Conservation (phyloP, 1,140 invertebrate species). For the Branchinecta lynchi region DNA sequence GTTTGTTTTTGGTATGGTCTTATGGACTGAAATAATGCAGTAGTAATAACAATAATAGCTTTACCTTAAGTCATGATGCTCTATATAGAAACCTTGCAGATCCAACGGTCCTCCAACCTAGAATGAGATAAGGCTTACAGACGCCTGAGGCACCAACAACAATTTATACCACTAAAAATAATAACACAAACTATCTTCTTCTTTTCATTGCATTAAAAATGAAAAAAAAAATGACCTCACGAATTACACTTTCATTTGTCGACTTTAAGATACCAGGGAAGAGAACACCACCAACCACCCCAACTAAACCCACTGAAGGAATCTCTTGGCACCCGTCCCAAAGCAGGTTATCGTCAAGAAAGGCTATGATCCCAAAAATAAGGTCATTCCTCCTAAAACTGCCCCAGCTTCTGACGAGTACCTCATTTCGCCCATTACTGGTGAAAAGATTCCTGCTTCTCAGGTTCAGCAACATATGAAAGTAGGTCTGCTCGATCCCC, state of each 20-base stretch:
- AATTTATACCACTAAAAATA: too few relatives aligned
- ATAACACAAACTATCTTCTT: too few relatives aligned
- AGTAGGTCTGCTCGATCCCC: constrained; percentile 88
- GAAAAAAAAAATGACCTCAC: too few relatives aligned
- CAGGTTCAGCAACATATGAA: constrained; percentile 97
- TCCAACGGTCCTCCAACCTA: constrained; percentile 50
- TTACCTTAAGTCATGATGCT: constrained; percentile 40
- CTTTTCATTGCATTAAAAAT: too few relatives aligned
- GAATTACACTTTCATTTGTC: too few relatives aligned
- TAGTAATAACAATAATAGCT: constrained; percentile 12
- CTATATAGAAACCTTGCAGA: constrained; percentile 64
- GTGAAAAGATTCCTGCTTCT: constrained; percentile 87
- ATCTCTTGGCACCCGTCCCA: constrained; percentile 48
- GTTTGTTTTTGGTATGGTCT: too few relatives aligned
- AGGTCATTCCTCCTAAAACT: constrained; percentile 35
- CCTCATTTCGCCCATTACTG: constrained; percentile 94
- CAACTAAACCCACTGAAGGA: too few relatives aligned
- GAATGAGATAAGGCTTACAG: background rate
- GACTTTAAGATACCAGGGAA: too few relatives aligned
- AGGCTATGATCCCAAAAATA: constrained; percentile 82
- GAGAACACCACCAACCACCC: too few relatives aligned
- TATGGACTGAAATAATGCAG: background rate
- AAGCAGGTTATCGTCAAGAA: constrained; percentile 93
- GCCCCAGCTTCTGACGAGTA: constrained; percentile 61
- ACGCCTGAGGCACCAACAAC: too few relatives aligned